Evolutionary conservation across 2,888 invertebrate genomes (phyloP).

Genomic region (Argyra leucocephala): DNA sequence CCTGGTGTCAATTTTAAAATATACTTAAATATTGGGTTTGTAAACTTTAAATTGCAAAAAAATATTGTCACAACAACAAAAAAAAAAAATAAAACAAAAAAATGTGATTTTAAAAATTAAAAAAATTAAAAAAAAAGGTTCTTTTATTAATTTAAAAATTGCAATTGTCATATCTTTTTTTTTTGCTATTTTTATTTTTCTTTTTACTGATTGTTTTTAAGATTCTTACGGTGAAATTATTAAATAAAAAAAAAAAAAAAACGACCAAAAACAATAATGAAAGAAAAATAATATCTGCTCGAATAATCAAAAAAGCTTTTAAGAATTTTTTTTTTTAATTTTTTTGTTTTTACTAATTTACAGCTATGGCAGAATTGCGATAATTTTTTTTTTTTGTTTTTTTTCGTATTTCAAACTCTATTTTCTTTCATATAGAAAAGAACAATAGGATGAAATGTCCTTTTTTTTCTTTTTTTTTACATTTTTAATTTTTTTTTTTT

Average conservation of each 20-base stretch:
- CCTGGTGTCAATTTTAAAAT: no score
- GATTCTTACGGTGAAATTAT: constrained; percentile 7
- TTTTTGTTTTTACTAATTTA: constrained; percentile 3
- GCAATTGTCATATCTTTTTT: neutral
- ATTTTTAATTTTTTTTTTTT: neutral
- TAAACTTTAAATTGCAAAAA: no score
- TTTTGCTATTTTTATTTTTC: neutral
- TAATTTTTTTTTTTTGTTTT: constrained; percentile 27
- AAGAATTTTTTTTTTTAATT: constrained; percentile 12
- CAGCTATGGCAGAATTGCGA: constrained; percentile 9
- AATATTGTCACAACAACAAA: no score
- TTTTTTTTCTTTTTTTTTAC: neutral
- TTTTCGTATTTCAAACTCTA: constrained; percentile 19
- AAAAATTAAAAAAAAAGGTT: no score
- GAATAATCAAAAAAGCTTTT: constrained; percentile 16
- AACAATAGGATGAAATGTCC: constrained; percentile 14
- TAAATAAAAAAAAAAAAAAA: constrained; percentile 7
- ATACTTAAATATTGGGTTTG: no score
- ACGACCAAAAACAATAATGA: constrained; percentile 8
- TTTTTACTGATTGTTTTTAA: neutral
- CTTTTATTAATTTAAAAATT: no score
- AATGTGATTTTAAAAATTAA: no score
- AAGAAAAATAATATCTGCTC: constrained; percentile 11
- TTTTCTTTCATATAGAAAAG: constrained; percentile 7
- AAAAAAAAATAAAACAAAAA: no score